Percentiles rank a stretch among this genome's conserved stretches.
Evolutionary conservation across 2,113 vertebrate genomes (phyloP).

Genomic region (Himantopus leucocephalus): DNA sequence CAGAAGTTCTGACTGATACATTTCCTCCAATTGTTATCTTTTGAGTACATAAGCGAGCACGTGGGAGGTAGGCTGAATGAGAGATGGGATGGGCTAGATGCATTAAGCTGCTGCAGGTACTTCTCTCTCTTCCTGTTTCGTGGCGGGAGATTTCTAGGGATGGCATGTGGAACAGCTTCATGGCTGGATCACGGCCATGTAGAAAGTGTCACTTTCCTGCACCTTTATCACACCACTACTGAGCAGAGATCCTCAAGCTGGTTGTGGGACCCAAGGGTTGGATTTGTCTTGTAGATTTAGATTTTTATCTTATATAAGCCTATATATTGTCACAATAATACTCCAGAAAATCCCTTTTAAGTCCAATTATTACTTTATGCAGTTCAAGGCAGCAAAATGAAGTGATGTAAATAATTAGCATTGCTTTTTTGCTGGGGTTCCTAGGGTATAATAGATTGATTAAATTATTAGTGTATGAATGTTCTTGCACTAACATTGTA

Average conservation of each 20-base stretch:
- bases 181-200: neutral
- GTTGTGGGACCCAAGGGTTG: neutral
- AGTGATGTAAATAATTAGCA: neutral
- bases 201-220: neutral
- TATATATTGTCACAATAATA: neutral
- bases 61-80: neutral
- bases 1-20: neutral
- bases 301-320: neutral
- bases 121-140: neutral
- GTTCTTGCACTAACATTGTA: neutral
- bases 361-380: neutral
- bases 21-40: neutral
- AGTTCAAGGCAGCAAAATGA: neutral
- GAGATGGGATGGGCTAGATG: neutral
- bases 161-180: neutral
- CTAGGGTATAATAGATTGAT: neutral
- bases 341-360: neutral
- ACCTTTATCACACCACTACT: neutral
- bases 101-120: neutral
- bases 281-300: neutral
- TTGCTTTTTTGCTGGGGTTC: neutral
- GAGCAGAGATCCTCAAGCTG: neutral
- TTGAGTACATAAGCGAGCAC: neutral
- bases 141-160: neutral
- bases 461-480: constrained; percentile 31